phyloP scores from a whole-genome alignment of 2,113 vertebrate genomes.

The Heliornis fulica region DNA sequence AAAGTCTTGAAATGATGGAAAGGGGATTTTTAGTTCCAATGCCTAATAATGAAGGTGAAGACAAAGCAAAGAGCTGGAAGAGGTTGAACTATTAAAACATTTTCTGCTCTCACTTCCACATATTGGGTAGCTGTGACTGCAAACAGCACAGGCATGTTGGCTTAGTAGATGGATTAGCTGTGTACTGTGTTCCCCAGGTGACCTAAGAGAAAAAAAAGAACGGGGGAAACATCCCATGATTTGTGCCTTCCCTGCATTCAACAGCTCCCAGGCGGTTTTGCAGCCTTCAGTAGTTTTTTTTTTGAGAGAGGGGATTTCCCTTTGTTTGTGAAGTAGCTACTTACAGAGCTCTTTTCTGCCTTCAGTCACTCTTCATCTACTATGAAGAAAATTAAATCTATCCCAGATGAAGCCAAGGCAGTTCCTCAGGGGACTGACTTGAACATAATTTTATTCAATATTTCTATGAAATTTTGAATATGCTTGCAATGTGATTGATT shows the following conservation, averaged over 20 bases:
- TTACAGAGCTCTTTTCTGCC: too few relatives aligned
- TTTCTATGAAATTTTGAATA: background rate
- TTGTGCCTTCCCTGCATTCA: too few relatives aligned
- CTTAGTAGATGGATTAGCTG: background rate
- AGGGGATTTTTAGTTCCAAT: background rate
- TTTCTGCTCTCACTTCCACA: background rate
- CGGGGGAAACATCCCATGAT: too few relatives aligned
- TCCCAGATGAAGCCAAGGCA: too few relatives aligned
- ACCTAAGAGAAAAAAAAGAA: background rate
- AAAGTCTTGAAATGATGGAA: background rate
- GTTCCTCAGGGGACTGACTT: background rate
- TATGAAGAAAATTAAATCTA: too few relatives aligned
- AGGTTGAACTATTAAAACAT: background rate
- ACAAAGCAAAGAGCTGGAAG: background rate
- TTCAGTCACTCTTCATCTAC: too few relatives aligned
- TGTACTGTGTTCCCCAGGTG: background rate
- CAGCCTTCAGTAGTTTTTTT: too few relatives aligned
- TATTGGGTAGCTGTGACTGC: background rate
- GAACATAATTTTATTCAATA: background rate
- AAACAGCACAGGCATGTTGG: background rate
- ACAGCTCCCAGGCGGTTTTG: too few relatives aligned
- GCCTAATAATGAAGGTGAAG: background rate
- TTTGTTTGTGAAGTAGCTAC: too few relatives aligned
- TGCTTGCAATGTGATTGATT: background rate
- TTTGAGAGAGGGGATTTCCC: too few relatives aligned